phyloP scores from a whole-genome alignment of 2,797 vertebrate genomes.

The Gallinago nigripennis region DNA sequence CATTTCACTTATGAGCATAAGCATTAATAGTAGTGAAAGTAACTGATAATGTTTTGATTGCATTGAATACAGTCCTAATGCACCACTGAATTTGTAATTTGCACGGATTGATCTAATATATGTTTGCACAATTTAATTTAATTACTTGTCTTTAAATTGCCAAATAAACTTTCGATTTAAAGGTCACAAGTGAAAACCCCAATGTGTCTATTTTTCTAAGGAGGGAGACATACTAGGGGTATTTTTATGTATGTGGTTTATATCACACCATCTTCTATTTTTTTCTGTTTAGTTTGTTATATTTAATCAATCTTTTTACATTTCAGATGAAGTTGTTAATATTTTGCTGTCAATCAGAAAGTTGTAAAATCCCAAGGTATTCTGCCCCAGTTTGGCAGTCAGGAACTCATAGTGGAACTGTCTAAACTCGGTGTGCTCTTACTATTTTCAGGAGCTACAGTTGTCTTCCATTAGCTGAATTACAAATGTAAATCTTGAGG shows the following conservation, averaged over 20 bases:
- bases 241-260: neutral
- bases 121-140: conserved; percentile 74
- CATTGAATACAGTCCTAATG: conserved; percentile 72
- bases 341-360: neutral
- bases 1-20: conserved; percentile 89
- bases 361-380: neutral
- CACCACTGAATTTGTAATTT: conserved; percentile 70
- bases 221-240: neutral
- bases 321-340: neutral
- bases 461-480: neutral
- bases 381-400: neutral
- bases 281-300: neutral
- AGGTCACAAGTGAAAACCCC: conserved; percentile 11
- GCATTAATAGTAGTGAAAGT: conserved; percentile 76
- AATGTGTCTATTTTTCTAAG: neutral
- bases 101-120: conserved; percentile 55
- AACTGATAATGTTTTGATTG: conserved; percentile 82
- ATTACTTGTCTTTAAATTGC: conserved; percentile 60
- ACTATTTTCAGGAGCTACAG: neutral
- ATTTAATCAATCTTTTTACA: neutral
- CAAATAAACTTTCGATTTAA: conserved; percentile 59
- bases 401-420: neutral
- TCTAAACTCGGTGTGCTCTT: neutral
- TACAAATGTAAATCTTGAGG: neutral
- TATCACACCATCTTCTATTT: neutral